Evolutionary conservation across 1,140 invertebrate genomes (phyloP), one percentile per base, ranked within the genome.

Genomic region (Magallana angulata): DNA sequence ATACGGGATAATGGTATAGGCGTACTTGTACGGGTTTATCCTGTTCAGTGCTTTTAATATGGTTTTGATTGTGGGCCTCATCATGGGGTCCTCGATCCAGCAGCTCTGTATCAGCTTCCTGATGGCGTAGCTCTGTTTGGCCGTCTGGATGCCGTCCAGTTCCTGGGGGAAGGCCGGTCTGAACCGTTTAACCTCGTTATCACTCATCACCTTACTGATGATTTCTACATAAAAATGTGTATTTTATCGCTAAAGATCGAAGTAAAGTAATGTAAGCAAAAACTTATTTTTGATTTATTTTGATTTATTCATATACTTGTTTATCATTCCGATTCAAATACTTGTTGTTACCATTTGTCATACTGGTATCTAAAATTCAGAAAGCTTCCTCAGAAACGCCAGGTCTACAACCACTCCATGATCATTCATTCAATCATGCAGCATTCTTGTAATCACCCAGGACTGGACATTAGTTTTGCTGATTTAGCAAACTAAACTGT

Each of bases 31-130:
- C 1, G 91, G 91, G 30, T 88, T 92, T 24, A 91, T 89, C 24
- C 84, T 88, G 24, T 88, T 90, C 1, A 91, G 88, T 30, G 85
- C 88, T 58, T 88, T 86, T 7, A 92, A 81, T 8, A 91, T 89
- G 9, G 83, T 87, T 84, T 90, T 90, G 9, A 84, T 82, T 12
- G 90, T 89, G 1, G 93, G 93, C 87, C 93, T 88, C 56, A 71
- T 68, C 14, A 85, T 82, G 11, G 93, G 90, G 56, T 92, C 90
- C 85, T 93, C 91, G n/a, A 84, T 85, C 93, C 93, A 93, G 59
- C 92, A 93, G 11, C 76, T 80, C 30, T 91, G 30, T n/a, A 93
- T 91, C 3, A 93, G 84, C 6, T 87, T 87, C 16, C 89, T 71
- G 30, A 91, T 89, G 48, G 87, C 84, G 62, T 82, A 68, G 36